Evolutionary conservation across 2,888 invertebrate genomes (phyloP).

Genomic region (Pandemis cinnamomeana): DNA sequence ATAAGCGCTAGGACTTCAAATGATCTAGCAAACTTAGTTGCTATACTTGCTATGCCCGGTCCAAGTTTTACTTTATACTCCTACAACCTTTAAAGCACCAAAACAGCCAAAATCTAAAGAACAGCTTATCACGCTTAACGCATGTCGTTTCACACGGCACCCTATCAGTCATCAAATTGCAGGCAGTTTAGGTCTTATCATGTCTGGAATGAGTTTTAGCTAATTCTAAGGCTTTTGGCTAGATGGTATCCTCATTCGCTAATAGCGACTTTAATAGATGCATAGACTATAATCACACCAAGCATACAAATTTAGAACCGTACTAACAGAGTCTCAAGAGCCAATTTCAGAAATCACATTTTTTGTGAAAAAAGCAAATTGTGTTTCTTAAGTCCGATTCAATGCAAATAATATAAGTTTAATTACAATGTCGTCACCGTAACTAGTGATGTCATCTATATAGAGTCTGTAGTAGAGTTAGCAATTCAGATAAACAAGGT

Average conservation of each 20-base stretch:
- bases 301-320: not conserved
- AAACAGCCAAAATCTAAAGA: constrained; percentile 43
- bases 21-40: too few relatives aligned
- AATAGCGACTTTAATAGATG: not conserved
- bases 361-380: not conserved
- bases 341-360: too few relatives aligned
- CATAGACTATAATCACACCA: not conserved
- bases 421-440: not conserved
- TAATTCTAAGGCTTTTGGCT: constrained; percentile 6
- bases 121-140: constrained; percentile 56
- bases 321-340: not conserved
- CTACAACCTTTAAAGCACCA: too few relatives aligned
- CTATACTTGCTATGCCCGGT: too few relatives aligned
- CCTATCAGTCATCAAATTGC: constrained; percentile 43
- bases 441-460: not conserved
- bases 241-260: not conserved
- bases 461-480: not conserved
- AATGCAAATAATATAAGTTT: not conserved
- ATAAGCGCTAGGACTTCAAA: not conserved
- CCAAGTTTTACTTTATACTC: too few relatives aligned
- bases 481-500: not conserved
- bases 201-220: constrained; percentile 6
- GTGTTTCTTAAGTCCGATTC: not conserved
- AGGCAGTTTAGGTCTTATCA: constrained; percentile 43
- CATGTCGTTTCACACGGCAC: constrained; percentile 56